A percentile compares a stretch with the other conserved stretches of the same genome.
phyloP scores from a whole-genome alignment of 2,113 vertebrate genomes.

The Sialia sialis region DNA sequence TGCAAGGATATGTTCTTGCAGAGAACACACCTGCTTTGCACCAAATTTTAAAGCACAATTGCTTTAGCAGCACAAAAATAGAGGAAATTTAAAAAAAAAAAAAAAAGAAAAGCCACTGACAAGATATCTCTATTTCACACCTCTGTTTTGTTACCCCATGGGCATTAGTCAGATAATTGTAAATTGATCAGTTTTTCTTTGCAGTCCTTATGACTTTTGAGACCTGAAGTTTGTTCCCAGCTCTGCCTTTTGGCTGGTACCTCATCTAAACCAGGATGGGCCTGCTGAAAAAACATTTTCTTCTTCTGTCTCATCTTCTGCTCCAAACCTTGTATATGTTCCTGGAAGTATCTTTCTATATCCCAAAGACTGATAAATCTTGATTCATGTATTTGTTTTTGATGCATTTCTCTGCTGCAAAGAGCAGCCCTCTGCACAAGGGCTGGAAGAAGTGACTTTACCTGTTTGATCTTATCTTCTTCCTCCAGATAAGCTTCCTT shows the following conservation, averaged over 20 bases:
- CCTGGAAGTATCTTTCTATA: neutral
- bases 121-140: neutral
- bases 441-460: neutral
- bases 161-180: neutral
- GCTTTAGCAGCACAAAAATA: neutral
- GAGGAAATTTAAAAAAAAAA: neutral
- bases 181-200: neutral
- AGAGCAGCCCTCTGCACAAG: neutral
- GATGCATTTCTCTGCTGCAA: neutral
- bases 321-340: neutral
- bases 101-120: fast-evolving
- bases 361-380: neutral
- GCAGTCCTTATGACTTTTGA: neutral
- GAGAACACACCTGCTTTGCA: neutral
- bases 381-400: neutral
- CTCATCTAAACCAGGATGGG: neutral
- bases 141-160: neutral
- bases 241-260: neutral
- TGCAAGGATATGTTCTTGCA: neutral
- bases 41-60: neutral
- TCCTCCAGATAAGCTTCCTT: neutral
- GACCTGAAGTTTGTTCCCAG: neutral
- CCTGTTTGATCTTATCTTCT: neutral
- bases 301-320: neutral
- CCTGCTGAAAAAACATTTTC: neutral